Base-by-base conservation (phyloP, 1,140 invertebrate genomes). In the Trichomalopsis sarcophagae region DNA sequence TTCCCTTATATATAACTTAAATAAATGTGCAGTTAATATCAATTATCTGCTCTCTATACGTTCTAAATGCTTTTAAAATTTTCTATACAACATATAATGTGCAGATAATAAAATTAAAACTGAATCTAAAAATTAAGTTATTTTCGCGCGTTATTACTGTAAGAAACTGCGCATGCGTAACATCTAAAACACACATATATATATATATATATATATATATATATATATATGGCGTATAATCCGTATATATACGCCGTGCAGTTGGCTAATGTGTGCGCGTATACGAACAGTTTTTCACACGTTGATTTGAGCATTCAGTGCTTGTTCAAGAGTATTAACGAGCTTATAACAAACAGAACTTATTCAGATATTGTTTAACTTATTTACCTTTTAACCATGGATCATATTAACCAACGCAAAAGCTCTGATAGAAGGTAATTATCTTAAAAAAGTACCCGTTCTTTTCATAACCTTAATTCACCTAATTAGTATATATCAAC, bases 381-480 rank as follows among this genome's bases (percentile, higher is more conserved):
- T 71, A 6, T 33, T 71, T 17, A 71, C n/a, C 0, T 81, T 50
- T 30, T 11, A 75, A 78, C 1, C 55, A 84, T 79, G 76, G 76
- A 79, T 17, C 76, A 79, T 7, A 62, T 84, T 7, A 50, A 79
- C 55, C 75, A 84, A 47, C 36, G 5, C 14, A 90, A 89, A 66
- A 84, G 44, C 84, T 88, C 86, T 1, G 86, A 90, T 5, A 89
- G 87, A 76, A 89, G 88, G 90, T 90, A 11, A 79, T 55, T 76
- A 17, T 84, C 33, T 13, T 76, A 7, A 17, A 71, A 36, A 27
- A 69, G 44, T 36, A 1, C 21, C n/a, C 17, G n/a, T 30, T 21
- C 3, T 73, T 71, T 17, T 30, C 69, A 30, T 69, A 73, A 84
- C 47, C 76, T 73, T 79, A 50, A 14, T 33, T 27, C 27, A 30